These are phyloP conservation scores for Bagarius yarrelli DNA, from an alignment of 2,113 vertebrate genomes.

Conservation along the genomic window DNA sequence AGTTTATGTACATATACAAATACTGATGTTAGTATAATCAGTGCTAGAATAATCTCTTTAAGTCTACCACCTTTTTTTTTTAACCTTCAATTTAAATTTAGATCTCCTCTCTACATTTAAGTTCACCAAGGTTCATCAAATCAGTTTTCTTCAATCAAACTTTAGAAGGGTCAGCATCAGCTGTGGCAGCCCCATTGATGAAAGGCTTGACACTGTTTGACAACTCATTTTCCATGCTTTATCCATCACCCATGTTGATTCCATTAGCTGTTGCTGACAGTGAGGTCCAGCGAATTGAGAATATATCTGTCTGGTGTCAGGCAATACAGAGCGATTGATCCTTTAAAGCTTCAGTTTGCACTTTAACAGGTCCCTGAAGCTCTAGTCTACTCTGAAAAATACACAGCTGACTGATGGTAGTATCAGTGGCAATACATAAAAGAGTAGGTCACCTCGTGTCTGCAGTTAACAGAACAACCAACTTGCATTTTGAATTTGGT, in stretches of 20 bases:
- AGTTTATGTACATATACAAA: background rate
- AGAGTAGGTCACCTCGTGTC: constrained; percentile 15
- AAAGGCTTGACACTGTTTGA: constrained; percentile 49
- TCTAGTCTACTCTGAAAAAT: constrained; percentile 45
- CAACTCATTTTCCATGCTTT: constrained; percentile 54
- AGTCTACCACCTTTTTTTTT: background rate
- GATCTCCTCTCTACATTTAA: constrained; percentile 47
- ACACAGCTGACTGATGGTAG: constrained; percentile 43
- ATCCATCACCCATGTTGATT: constrained; percentile 57
- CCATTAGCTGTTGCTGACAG: constrained; percentile 58
- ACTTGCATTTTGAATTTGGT: background rate
- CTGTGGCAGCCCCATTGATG: constrained; percentile 45
- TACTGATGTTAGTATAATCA: constrained; percentile 20
- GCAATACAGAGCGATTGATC: constrained; percentile 49
- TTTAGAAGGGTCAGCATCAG: constrained; percentile 52
- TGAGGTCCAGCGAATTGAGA: constrained; percentile 41
- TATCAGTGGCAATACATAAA: constrained; percentile 28
- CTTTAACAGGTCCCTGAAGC: constrained; percentile 41
- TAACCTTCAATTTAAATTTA: background rate
- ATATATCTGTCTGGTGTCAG: constrained; percentile 53
- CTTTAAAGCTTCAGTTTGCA: constrained; percentile 49
- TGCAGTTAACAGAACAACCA: constrained; percentile 22
- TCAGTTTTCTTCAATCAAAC: constrained; percentile 51
- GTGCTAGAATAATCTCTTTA: background rate
- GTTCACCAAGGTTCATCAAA: constrained; percentile 38